Evolutionary conservation across 1,140 invertebrate genomes (phyloP), one percentile per base, ranked within the genome.

Genomic region (Yoshiicerus persimilis): DNA sequence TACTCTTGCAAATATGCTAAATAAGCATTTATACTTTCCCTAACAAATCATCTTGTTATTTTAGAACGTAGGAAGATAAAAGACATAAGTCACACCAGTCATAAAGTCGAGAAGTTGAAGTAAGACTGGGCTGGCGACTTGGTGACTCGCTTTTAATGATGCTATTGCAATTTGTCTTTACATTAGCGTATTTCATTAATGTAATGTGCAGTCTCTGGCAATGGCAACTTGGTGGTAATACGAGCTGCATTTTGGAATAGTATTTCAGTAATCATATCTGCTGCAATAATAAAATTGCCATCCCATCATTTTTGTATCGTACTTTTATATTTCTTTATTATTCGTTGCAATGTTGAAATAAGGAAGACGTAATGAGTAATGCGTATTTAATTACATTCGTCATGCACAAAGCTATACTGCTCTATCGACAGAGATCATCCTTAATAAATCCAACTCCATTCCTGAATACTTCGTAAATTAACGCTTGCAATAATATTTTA

Each of bases 1-100:
- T 30, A 30, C 20, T 32, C 32, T 80, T 34, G 32, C 30, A 80
- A 34, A 38, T 34, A 36, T 80, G 75, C 75, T 80, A 80, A 80
- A 80, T 80, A 80, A 80, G 75, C 75, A 80, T 34, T 80, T 80
- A 70, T 38, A 80, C 75, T 80, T 80, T 80, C 75, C 30, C 75
- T 38, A 80, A 80, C 75, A 80, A 80, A 80, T 80, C 75, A 80
- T 80, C 75, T 80, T 80, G 32, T 30, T 38, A n/a, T 80, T 36
- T 34, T 80, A 36, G 75, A 30, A 80, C 34, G 30, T 80, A 56
- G 47, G 30, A 38, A 20, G 75, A 80, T 80, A 34, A 30, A 80
- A 38, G 32, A 80, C 32, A 77, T 27, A 70, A 30, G 25, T 70
- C 66, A 30, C 25, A 30, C 20, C 2, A 47, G 20, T 16, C 41